Percentiles rank a stretch among this genome's conserved stretches.
Evolutionary conservation across 2,888 invertebrate genomes (phyloP).

Genomic region (Dioctria linearis): DNA sequence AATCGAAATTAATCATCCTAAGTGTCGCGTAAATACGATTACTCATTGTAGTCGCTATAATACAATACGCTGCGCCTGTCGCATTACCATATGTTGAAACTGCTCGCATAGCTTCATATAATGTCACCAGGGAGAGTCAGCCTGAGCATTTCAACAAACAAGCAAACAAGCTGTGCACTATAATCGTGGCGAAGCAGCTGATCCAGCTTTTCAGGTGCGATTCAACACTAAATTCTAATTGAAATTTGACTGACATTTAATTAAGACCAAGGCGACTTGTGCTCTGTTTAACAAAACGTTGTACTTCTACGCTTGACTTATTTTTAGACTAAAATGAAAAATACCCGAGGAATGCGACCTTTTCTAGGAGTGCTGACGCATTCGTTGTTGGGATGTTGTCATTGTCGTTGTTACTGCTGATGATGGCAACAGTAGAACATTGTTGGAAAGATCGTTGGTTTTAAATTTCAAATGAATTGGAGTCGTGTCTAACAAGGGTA

Average conservation of each 20-base stretch:
- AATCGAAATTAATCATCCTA: constrained; percentile 4
- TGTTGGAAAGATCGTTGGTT: neutral
- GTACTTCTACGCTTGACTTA: constrained; percentile 30
- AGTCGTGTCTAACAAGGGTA: constrained; percentile 20
- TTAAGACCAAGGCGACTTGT: constrained; percentile 45
- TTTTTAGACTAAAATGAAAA: constrained; percentile 7
- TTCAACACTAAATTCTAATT: constrained; percentile 30
- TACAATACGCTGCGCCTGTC: neutral
- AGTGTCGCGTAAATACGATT: neutral
- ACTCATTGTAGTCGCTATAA: neutral
- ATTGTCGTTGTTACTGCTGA: too few relatives aligned
- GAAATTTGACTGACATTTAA: constrained; percentile 45
- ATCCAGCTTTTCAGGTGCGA: constrained; percentile 6
- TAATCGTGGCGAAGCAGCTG: constrained; percentile 14
- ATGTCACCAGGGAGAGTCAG: neutral
- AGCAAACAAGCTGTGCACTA: too few relatives aligned
- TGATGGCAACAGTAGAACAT: neutral
- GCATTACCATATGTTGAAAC: neutral
- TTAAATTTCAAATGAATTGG: constrained; percentile 24
- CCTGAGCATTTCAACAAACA: neutral
- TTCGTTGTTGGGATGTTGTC: neutral
- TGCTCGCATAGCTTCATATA: neutral
- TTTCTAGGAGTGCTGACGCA: constrained; percentile 30
- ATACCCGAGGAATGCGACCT: constrained; percentile 27
- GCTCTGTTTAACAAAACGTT: constrained; percentile 20